phyloP scores from a whole-genome alignment of 2,113 vertebrate species.

The Nicator chloris region DNA sequence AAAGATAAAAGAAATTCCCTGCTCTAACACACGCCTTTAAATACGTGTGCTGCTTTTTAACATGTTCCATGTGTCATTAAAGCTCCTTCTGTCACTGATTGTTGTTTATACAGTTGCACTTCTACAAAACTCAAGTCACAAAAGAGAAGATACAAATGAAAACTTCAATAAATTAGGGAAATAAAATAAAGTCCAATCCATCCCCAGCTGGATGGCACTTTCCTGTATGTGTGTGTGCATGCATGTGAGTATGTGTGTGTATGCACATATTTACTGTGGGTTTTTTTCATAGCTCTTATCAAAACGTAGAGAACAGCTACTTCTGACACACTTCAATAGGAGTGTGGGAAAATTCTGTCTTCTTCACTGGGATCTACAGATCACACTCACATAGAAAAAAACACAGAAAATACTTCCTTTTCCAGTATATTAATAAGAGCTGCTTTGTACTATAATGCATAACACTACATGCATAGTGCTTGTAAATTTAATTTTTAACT shows the following conservation, averaged over 20 bases:
- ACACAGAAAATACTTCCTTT: background rate
- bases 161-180: background rate
- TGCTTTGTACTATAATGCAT: background rate
- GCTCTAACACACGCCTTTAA: background rate
- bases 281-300: background rate
- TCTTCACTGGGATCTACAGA: background rate
- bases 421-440: background rate
- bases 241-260: accelerated
- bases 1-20: background rate
- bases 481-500: background rate
- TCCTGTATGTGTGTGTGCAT: accelerated
- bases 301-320: background rate
- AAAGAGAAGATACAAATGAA: background rate
- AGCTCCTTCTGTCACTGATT: background rate
- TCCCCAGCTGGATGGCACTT: background rate
- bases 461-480: background rate
- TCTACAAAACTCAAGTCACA: background rate
- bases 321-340: background rate
- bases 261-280: accelerated
- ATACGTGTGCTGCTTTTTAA: background rate
- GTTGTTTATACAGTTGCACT: background rate
- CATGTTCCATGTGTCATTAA: background rate
- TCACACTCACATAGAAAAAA: background rate
- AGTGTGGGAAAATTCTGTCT: background rate
- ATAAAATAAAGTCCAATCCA: background rate